Percentiles rank a stretch among this genome's conserved stretches.
These are phyloP conservation scores for Empidonax alnorum DNA, from an alignment of 2,113 vertebrate species.

Conservation along the genomic window DNA sequence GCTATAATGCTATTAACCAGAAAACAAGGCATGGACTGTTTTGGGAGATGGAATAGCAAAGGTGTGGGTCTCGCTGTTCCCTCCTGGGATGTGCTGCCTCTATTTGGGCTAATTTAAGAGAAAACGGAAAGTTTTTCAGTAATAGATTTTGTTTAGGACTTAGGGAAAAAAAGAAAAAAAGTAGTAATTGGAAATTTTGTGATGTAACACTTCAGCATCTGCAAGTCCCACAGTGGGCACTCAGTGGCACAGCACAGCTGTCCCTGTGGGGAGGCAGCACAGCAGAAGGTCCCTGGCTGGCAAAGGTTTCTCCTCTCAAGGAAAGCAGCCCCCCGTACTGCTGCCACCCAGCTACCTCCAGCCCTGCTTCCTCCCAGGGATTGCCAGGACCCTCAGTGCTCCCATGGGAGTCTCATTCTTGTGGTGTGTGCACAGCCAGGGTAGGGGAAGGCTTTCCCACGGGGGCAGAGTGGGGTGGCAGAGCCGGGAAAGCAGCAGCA, in stretches of 20 bases:
- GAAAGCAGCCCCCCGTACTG: not conserved
- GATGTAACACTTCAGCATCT: not conserved
- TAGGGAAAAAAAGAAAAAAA: not conserved
- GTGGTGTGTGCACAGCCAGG: no score
- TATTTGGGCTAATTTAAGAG: not conserved
- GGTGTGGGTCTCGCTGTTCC: not conserved
- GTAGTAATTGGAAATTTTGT: no score
- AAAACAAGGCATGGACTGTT: not conserved
- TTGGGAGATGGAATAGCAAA: rapidly evolving
- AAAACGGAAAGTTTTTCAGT: not conserved
- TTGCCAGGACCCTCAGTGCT: not conserved
- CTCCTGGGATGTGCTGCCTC: not conserved
- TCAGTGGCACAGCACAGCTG: not conserved
- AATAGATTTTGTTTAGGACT: not conserved
- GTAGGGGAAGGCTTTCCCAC: not conserved
- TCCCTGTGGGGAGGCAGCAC: not conserved
- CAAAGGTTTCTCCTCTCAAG: not conserved
- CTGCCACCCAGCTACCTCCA: not conserved
- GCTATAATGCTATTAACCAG: no score
- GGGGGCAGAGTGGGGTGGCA: rapidly evolving
- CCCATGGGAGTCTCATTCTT: rapidly evolving
- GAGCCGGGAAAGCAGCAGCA: not conserved
- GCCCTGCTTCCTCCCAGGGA: not conserved
- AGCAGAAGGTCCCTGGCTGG: not conserved
- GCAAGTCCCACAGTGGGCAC: not conserved